Evolutionary conservation across 1,140 invertebrate species (phyloP), one percentile per base, ranked within the genome.

Genomic region (Augochlora pura): DNA sequence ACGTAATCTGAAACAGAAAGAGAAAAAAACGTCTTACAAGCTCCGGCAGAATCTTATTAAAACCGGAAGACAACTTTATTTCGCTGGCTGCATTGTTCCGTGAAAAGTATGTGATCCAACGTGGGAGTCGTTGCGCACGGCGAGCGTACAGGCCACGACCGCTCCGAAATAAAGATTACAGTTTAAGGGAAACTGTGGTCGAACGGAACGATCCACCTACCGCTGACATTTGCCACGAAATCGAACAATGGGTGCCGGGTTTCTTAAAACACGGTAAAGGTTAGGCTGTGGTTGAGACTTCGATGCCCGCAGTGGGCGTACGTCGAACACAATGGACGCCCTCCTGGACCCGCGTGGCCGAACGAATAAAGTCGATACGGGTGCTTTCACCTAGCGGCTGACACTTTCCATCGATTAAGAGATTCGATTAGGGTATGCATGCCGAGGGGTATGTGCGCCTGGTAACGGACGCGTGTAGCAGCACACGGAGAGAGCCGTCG

Each of bases 341-440:
- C 67, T 25, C 18, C 25, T n/a, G 67, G 25, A 57, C 52, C 27
- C 14, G 12, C 23, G 39, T n/a, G 23, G 27, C 49, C 39, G 46
- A 32, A 32, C 32, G 54, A 23, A n/a, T 39, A 78, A 72, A 72
- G 54, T 12, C 63, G n/a, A 74, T 62, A 25, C 42, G 2, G 14
- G 27, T 46, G 42, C 67, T 69, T 54, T 63, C 77, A 71, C 62
- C 16, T 72, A 38, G 64, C n/a, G 5, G 38, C 64, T 72, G 64
- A 81, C 46, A 65, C 42, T 84, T 77, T 84, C 39, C 46, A 84
- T 64, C 59, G 66, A 80, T 68, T 74, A 70, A 57, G 18, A 59
- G 21, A 80, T 68, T 76, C 42, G 60, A 69, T 84, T 23, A 60
- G 57, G 16, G 0, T 32, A 32, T n/a, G 10, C 21, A 3, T 5